Conservation (phyloP, 2,797 vertebrate genomes). For the Diplodus sargus region DNA sequence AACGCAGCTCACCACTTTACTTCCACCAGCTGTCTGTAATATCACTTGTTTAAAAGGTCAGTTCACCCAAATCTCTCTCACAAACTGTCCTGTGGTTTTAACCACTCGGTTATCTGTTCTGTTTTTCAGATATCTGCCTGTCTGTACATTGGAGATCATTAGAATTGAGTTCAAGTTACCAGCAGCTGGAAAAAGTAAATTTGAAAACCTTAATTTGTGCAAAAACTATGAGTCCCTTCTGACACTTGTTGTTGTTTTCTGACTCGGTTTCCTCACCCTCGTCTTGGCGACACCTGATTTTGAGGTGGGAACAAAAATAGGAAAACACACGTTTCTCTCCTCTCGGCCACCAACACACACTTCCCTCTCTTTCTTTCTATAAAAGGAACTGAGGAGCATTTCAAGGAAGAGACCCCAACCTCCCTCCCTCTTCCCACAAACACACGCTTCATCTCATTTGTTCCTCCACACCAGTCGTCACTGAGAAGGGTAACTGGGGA, state of each 20-base stretch:
- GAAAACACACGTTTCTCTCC: not conserved
- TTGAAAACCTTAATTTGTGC: no score
- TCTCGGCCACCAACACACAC: not conserved
- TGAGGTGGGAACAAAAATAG: not conserved
- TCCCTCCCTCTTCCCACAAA: not conserved
- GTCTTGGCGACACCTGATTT: not conserved
- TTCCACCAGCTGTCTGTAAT: not conserved
- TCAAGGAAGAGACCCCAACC: not conserved
- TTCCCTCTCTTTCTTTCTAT: not conserved
- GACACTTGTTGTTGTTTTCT: no score
- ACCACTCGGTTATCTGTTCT: no score
- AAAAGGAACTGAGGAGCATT: slow-evolving; percentile 1
- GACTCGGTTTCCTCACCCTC: not conserved
- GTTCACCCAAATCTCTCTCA: not conserved
- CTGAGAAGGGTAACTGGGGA: slow-evolving; percentile 11
- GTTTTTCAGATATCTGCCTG: not conserved
- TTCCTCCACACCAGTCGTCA: slow-evolving; percentile 11
- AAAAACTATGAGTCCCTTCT: no score
- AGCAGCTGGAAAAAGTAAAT: no score
- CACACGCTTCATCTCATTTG: not conserved
- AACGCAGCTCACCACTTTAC: not conserved
- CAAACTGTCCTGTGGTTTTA: not conserved
- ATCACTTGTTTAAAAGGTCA: not conserved
- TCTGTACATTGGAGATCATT: no score
- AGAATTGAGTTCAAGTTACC: no score